Conservation (phyloP, 2,888 invertebrate species). For the Leucoptera coffeella region DNA sequence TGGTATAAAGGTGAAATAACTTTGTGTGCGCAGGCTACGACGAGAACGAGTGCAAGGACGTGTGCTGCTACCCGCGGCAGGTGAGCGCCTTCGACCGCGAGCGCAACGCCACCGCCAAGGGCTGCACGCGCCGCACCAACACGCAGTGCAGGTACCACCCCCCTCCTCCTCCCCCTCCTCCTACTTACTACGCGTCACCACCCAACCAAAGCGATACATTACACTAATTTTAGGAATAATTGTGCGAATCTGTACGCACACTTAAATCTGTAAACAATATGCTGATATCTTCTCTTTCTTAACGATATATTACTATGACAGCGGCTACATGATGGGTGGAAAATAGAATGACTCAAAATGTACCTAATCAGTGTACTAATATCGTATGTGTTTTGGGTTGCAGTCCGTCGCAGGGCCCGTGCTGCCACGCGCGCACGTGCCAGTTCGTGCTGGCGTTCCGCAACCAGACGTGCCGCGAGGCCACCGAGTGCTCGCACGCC, state of each 20-base stretch:
- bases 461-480: conserved; percentile 71
- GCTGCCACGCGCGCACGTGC: conserved; percentile 78
- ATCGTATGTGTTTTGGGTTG: conserved; percentile 12
- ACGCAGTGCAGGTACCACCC: conserved; percentile 85
- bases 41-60: conserved; percentile 83
- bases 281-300: too few relatives aligned
- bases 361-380: too few relatives aligned
- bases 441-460: conserved; percentile 62
- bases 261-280: too few relatives aligned
- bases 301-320: too few relatives aligned
- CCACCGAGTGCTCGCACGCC: conserved; percentile 85
- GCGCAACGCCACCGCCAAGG: conserved; percentile 64
- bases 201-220: too few relatives aligned
- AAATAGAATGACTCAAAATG: too few relatives aligned
- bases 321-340: too few relatives aligned
- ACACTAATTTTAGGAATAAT: too few relatives aligned
- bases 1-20: too few relatives aligned
- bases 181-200: too few relatives aligned
- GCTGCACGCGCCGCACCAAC: conserved; percentile 70
- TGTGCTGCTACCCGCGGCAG: conserved; percentile 89
- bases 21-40: conserved; percentile 59
- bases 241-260: too few relatives aligned
- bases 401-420: conserved; percentile 97
- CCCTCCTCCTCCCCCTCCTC: conserved; percentile 4
- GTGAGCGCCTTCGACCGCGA: conserved; percentile 64